Base-by-base conservation (phyloP, 2,113 vertebrate genomes). In the Suncus etruscus region DNA sequence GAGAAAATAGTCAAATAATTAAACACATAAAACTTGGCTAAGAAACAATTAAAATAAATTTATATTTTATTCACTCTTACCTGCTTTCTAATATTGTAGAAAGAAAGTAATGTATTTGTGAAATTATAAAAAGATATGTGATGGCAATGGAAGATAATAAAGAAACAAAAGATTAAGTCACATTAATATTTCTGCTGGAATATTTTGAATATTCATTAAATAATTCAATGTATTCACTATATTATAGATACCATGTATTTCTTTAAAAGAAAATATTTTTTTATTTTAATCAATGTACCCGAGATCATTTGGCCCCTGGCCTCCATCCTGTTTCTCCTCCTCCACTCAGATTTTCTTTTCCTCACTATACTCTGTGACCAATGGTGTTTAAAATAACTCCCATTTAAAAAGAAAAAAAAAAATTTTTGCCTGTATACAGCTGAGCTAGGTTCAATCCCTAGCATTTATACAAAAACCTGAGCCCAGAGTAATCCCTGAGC, bases 71-170 rank as follows among this genome's bases (percentile, higher is more conserved):
- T 94, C 31, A 87, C 3, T 16, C 69, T 72, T 20, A 50, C 11
- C 29, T 66, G 15, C 9, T 15, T 82, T 61, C 86, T 14, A n/a
- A 11, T 87, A 10, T 74, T 61, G 2, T 7, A 75, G 31, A 72
- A 69, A 48, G 75, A 91, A 32, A 86, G 83, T 89, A 31, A n/a
- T 69, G 66, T 7, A 25, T n/a, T 39, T 75, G 83, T 91, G 48
- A 8, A 4, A 72, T 83, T 83, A 1, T 65, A 74, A 86, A 83
- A 6, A 54, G 51, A 79, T 9, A 10, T 50, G 14, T 58, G 14
- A 11, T 51, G 3, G 31, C 8, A 58, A 31, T 29, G 25, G 32
- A 77, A 45, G 39, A 54, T 83, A 92, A 68, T 18, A n/a, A 51
- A 70, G 18, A 50, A 74, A 68, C 4, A 73, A 24, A 58, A 89